Conservation (phyloP, 2,797 vertebrate species). For the Pantherophis alleghaniensis region DNA sequence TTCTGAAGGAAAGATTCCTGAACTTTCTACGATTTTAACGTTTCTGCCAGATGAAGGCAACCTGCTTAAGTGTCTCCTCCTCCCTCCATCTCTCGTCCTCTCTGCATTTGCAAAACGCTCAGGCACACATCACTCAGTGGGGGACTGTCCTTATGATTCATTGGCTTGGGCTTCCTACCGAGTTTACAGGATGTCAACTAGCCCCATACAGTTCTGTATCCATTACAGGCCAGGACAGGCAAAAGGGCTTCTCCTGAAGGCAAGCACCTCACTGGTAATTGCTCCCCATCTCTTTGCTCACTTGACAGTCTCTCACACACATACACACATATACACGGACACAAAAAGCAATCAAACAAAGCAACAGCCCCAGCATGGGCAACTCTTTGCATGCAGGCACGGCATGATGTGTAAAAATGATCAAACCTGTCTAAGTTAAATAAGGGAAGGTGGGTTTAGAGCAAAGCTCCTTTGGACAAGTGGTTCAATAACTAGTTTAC, state of each 20-base stretch:
- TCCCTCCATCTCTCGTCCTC: neutral
- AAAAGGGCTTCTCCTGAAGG: conserved; percentile 68
- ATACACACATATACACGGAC: neutral
- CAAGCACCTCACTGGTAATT: conserved; percentile 73
- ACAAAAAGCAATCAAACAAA: conserved; percentile 64
- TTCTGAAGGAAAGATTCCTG: conserved; percentile 62
- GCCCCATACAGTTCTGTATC: conserved; percentile 77
- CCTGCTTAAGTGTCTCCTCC: conserved; percentile 66
- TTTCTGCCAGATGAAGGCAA: conserved; percentile 69
- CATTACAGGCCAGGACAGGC: conserved; percentile 75
- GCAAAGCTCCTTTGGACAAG: conserved; percentile 72
- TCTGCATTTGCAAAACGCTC: conserved; percentile 66
- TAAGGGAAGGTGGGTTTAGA: conserved; percentile 73
- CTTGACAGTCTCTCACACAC: neutral
- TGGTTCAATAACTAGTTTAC: conserved; percentile 80
- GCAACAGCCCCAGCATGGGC: conserved; percentile 52
- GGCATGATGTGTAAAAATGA: conserved; percentile 66
- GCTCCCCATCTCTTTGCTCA: conserved; percentile 66
- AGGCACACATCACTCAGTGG: conserved; percentile 74
- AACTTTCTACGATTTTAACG: conserved; percentile 65
- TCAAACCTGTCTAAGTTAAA: conserved; percentile 73
- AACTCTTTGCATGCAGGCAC: conserved; percentile 62
- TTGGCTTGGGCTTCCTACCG: conserved; percentile 77
- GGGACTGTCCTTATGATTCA: conserved; percentile 76
- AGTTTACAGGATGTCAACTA: conserved; percentile 77